Percentiles rank a stretch among this genome's conserved stretches.
phyloP scores from a whole-genome alignment of 2,113 vertebrate species.

The Myxocyprinus asiaticus region DNA sequence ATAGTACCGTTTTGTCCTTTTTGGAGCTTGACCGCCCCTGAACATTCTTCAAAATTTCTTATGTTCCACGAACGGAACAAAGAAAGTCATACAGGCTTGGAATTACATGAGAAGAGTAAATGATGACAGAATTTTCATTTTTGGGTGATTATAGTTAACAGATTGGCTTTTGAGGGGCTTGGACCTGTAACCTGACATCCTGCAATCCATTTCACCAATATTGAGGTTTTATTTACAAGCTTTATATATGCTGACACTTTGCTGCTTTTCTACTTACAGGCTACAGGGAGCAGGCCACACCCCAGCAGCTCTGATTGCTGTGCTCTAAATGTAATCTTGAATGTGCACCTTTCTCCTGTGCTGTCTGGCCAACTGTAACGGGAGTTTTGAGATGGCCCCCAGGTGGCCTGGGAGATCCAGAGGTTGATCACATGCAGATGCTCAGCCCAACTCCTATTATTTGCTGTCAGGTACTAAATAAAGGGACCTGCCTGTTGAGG shows the following conservation, averaged over 20 bases:
- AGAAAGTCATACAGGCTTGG: no score
- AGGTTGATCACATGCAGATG: constrained; percentile 21
- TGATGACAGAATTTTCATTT: no score
- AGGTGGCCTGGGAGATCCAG: constrained; percentile 7
- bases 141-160: no score
- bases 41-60: no score
- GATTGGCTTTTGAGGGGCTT: no score
- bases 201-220: not conserved
- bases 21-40: no score
- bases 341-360: constrained; percentile 43
- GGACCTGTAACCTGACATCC: no score
- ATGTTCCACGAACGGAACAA: no score
- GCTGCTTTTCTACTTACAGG: constrained; percentile 67
- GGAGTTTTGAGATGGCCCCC: constrained; percentile 24
- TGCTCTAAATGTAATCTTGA: not conserved
- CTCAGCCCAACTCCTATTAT: constrained; percentile 2
- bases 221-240: no score
- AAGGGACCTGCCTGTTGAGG: constrained; percentile 11
- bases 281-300: constrained; percentile 86
- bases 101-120: no score
- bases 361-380: constrained; percentile 8
- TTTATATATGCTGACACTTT: not conserved
- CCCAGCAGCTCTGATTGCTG: constrained; percentile 85
- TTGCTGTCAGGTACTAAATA: constrained; percentile 16
- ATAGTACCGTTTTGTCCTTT: no score